Percentiles rank a stretch among this genome's conserved stretches.
phyloP scores from a whole-genome alignment of 2,113 vertebrate genomes.

The Oreochromis niloticus region DNA sequence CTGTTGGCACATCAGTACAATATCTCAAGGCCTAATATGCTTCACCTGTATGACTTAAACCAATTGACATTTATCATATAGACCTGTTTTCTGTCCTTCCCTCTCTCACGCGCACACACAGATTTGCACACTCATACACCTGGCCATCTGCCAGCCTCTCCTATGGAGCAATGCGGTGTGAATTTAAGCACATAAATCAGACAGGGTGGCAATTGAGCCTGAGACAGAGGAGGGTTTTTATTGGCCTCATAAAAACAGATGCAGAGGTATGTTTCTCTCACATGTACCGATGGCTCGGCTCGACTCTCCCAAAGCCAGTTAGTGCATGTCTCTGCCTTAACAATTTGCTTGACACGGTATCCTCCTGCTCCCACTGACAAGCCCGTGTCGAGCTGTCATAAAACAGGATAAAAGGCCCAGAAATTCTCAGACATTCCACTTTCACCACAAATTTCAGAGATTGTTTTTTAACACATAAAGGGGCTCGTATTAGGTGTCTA shows the following conservation, averaged over 20 bases:
- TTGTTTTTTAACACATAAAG: slow-evolving; percentile 1
- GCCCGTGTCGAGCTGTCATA: not conserved
- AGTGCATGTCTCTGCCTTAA: slow-evolving; percentile 53
- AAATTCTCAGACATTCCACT: slow-evolving; percentile 14
- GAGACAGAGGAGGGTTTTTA: slow-evolving; percentile 68
- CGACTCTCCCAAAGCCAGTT: slow-evolving; percentile 49
- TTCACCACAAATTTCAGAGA: slow-evolving; percentile 37
- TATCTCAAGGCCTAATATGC: slow-evolving; percentile 2
- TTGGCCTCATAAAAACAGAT: slow-evolving; percentile 70
- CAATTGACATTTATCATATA: slow-evolving; percentile 53
- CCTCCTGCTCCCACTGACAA: slow-evolving; percentile 1
- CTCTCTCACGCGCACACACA: not conserved
- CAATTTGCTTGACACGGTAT: slow-evolving; percentile 54
- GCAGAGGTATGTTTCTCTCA: slow-evolving; percentile 69
- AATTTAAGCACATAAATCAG: slow-evolving; percentile 71
- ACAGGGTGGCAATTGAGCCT: slow-evolving; percentile 61
- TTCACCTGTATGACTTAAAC: slow-evolving; percentile 33
- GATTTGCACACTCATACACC: slow-evolving; percentile 5
- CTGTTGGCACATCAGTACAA: slow-evolving; percentile 10
- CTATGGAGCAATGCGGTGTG: slow-evolving; percentile 52
- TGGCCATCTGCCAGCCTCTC: slow-evolving; percentile 69
- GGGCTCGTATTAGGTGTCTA: slow-evolving; percentile 32
- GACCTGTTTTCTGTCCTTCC: slow-evolving; percentile 6
- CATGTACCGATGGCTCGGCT: slow-evolving; percentile 46
- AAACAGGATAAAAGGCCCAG: slow-evolving; percentile 13